phyloP scores from a whole-genome alignment of 2,888 invertebrate genomes.

The Drosophila hamatofila region DNA sequence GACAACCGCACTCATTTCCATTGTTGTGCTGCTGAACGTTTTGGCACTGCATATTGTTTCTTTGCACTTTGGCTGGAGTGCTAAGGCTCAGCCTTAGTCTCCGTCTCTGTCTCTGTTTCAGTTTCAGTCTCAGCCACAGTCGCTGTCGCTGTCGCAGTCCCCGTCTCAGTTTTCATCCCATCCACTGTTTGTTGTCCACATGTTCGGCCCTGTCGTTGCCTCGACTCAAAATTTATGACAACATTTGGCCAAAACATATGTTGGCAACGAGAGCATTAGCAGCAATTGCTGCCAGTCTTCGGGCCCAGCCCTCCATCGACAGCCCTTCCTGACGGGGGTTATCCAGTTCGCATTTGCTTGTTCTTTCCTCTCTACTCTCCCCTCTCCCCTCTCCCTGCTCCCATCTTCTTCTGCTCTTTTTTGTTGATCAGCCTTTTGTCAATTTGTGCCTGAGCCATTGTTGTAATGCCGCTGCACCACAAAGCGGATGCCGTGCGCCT shows the following conservation, averaged over 20 bases:
- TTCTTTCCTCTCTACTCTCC: neutral
- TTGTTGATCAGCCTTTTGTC: conserved; percentile 32
- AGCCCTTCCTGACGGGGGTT: neutral
- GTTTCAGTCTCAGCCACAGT: neutral
- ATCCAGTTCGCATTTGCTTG: neutral
- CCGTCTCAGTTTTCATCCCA: conserved; percentile 1
- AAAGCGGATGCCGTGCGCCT: conserved; percentile 27
- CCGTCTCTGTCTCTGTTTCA: neutral
- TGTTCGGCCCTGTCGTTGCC: conserved; percentile 57
- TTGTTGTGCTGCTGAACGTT: conserved; percentile 50
- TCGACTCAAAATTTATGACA: conserved; percentile 78
- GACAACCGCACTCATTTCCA: conserved; percentile 70
- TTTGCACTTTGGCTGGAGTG: conserved; percentile 57
- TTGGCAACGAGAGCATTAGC: conserved; percentile 75
- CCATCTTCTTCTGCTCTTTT: neutral
- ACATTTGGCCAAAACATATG: conserved; percentile 81
- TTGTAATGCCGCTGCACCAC: conserved; percentile 31
- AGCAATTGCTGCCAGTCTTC: conserved; percentile 53
- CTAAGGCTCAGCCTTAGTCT: conserved; percentile 6
- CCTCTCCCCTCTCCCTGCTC: neutral
- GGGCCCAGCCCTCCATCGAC: neutral
- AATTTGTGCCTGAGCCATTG: conserved; percentile 36
- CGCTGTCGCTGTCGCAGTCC: neutral
- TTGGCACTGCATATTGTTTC: conserved; percentile 79
- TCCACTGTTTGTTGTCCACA: conserved; percentile 15